phyloP scores from a whole-genome alignment of 2,797 vertebrate species.

The Onychomys torridus region DNA sequence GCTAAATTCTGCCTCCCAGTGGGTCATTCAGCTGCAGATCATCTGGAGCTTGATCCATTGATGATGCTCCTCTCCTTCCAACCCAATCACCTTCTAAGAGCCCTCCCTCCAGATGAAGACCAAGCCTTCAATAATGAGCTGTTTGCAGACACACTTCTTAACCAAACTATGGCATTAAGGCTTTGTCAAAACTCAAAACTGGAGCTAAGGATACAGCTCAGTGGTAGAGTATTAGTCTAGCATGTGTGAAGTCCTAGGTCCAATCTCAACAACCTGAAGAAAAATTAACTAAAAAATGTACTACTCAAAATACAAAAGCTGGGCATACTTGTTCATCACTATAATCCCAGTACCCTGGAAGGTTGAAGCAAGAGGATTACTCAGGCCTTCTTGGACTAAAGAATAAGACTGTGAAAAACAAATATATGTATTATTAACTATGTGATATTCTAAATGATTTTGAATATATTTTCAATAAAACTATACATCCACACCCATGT shows the following conservation, averaged over 20 bases:
- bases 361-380: background rate
- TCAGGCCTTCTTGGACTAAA: background rate
- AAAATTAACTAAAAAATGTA: background rate
- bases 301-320: background rate
- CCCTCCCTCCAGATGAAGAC: background rate
- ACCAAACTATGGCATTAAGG: background rate
- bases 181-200: background rate
- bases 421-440: constrained; percentile 5
- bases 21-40: background rate
- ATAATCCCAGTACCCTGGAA: background rate
- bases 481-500: background rate
- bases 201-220: background rate
- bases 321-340: background rate
- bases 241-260: background rate
- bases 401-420: background rate
- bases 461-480: constrained; percentile 1
- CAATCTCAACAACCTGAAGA: background rate
- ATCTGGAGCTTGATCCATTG: background rate
- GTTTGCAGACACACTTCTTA: background rate
- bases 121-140: background rate
- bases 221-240: no score
- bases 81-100: background rate
- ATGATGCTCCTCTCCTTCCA: no score
- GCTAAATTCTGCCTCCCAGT: background rate
- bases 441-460: background rate